Percentiles rank a stretch among this genome's conserved stretches.
Evolutionary conservation across 2,797 vertebrate genomes (phyloP).

Genomic region (Sebastes matsubarae): DNA sequence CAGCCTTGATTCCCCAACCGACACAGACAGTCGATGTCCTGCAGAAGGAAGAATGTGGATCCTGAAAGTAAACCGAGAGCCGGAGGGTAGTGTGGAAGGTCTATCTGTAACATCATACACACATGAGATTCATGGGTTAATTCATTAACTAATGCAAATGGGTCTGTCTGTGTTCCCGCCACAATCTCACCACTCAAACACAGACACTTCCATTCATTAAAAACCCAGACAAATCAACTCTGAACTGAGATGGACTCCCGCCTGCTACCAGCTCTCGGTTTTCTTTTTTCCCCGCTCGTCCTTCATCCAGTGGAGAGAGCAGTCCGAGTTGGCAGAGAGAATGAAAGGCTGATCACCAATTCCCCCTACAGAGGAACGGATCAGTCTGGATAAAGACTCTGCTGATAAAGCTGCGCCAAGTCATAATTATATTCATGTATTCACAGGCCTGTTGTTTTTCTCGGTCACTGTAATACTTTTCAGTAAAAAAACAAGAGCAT

Average conservation of each 20-base stretch:
- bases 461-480: neutral
- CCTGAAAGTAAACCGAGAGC: conserved; percentile 49
- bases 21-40: neutral
- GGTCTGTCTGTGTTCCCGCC: neutral
- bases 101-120: neutral
- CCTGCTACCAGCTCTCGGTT: neutral
- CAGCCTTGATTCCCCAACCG: neutral
- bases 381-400: conserved; percentile 32
- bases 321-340: conserved; percentile 17
- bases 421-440: neutral
- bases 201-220: neutral
- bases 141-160: neutral
- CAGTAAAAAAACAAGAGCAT: neutral
- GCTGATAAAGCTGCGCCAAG: neutral
- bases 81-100: neutral
- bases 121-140: neutral
- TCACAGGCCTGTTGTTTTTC: neutral
- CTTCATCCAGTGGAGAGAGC: neutral
- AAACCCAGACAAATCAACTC: neutral
- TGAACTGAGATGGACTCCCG: neutral
- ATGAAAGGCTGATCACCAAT: conserved; percentile 53
- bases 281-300: neutral
- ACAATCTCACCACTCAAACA: neutral
- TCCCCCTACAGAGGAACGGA: conserved; percentile 8
- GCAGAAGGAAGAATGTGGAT: conserved; percentile 1